Conservation (phyloP, 1,140 invertebrate species). For the Sycobia sp. region DNA sequence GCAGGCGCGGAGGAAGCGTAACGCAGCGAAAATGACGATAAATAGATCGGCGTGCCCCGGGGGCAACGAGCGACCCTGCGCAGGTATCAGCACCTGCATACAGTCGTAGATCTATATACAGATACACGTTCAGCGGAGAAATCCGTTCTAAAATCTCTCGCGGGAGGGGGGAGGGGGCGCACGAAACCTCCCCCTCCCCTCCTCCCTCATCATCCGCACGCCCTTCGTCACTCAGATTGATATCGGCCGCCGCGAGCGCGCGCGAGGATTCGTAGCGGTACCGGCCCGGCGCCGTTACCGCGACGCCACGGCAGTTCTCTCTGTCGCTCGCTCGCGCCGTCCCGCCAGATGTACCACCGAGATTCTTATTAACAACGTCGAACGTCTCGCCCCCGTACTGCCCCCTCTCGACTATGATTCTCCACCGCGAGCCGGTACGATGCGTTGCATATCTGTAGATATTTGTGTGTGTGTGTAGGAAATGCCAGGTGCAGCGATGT, state of each 20-base stretch:
- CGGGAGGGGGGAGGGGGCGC: neutral
- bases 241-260: constrained; percentile 14
- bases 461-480: too few species aligned
- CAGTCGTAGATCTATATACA: too few species aligned
- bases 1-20: too few species aligned
- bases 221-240: constrained; percentile 24
- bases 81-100: too few species aligned
- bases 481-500: too few species aligned
- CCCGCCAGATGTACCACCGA: constrained; percentile 27
- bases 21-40: too few species aligned
- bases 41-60: too few species aligned
- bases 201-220: neutral
- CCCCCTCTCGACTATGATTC: too few species aligned
- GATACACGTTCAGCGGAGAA: too few species aligned
- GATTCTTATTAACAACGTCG: constrained; percentile 49
- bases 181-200: neutral
- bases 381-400: too few species aligned
- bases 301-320: neutral
- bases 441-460: neutral
- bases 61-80: too few species aligned
- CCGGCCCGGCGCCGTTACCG: constrained; percentile 44
- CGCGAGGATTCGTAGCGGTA: constrained; percentile 43
- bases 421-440: neutral
- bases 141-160: too few species aligned
- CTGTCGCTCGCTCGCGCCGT: constrained; percentile 37